Evolutionary conservation across 2,113 vertebrate genomes (phyloP), one percentile per base, ranked within the genome.

Genomic region (Neomonachus schauinslandi): DNA sequence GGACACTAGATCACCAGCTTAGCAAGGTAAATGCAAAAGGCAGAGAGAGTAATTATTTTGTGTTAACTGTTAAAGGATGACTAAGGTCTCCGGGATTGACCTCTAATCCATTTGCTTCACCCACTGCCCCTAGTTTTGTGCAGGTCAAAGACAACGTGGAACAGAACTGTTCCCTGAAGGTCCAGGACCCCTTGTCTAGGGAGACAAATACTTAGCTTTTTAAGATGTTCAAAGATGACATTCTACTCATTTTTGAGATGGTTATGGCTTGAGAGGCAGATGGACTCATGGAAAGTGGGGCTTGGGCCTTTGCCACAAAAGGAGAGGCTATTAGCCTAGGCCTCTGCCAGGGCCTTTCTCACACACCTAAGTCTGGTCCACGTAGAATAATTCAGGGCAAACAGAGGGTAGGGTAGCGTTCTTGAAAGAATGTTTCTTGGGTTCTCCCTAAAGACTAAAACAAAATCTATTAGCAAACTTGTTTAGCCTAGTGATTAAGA

Each of bases 21-120:
- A 79, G 39, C 55, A 81, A 95, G 92, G 59, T 92, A 72, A 96
- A 95, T 97, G 31, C 82, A 91, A 96, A 90, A 93, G 63, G 51
- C 81, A 82, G 69, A n/a, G 79, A 95, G 21, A 88, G 19, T 79
- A 72, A 92, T 93, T 93, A 76, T 83, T 95, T 72, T 81, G 46
- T 89, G 21, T 79, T 53, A 93, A 55, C 22, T 85, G 85, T 91
- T 84, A 96, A 14, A 92, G 24, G 14, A 22, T 97, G 81, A 96
- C 84, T 95, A 79, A 97, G 82, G 36, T 67, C 59, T 94, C 84
- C 74, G 81, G 36, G 87, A 90, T 87, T 69, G 65, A 83, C 19
- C 79, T 77, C 28, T 88, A 94, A 77, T 42, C 76, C 57, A 82
- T 1, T 65, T 81, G 57, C 51, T 26, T n/a, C 84, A 96, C 80